These are phyloP conservation scores for Meloe dianella DNA, from an alignment of 2,888 invertebrate genomes.

Conservation along the genomic window DNA sequence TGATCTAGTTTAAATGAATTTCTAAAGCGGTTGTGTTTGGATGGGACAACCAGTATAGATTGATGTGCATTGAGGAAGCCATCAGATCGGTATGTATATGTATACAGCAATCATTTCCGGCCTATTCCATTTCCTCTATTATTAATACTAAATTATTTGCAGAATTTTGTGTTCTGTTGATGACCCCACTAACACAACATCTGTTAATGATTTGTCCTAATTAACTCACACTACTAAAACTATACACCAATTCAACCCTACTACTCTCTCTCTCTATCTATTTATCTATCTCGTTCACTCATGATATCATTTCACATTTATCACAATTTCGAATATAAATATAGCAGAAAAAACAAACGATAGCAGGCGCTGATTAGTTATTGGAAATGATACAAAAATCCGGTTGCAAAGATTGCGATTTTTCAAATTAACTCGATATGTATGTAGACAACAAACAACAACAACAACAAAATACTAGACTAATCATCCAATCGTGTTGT, in stretches of 20 bases:
- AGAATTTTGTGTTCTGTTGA: slow-evolving; percentile 54
- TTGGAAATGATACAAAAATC: no score
- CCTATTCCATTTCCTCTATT: slow-evolving; percentile 56
- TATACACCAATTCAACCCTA: not conserved
- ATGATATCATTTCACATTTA: not conserved
- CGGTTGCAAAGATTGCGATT: no score
- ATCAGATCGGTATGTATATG: slow-evolving; percentile 52
- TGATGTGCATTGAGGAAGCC: slow-evolving; percentile 48
- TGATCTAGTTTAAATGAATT: no score
- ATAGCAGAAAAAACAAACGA: no score
- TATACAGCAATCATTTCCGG: slow-evolving; percentile 57
- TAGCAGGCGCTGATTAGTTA: no score
- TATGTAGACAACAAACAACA: no score
- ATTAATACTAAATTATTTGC: slow-evolving; percentile 60
- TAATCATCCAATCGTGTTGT: not conserved
- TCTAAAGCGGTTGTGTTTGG: not conserved
- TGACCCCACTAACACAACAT: slow-evolving; percentile 54
- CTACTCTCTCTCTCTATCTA: not conserved
- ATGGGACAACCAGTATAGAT: slow-evolving; percentile 5
- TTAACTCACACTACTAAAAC: slow-evolving; percentile 54
- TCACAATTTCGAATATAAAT: no score
- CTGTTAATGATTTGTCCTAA: slow-evolving; percentile 62
- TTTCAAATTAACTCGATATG: no score
- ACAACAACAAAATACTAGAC: no score
- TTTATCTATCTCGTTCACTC: not conserved